Evolutionary conservation across 2,888 invertebrate species (phyloP), one percentile per base, ranked within the genome.

Genomic region (Agrotis puta): DNA sequence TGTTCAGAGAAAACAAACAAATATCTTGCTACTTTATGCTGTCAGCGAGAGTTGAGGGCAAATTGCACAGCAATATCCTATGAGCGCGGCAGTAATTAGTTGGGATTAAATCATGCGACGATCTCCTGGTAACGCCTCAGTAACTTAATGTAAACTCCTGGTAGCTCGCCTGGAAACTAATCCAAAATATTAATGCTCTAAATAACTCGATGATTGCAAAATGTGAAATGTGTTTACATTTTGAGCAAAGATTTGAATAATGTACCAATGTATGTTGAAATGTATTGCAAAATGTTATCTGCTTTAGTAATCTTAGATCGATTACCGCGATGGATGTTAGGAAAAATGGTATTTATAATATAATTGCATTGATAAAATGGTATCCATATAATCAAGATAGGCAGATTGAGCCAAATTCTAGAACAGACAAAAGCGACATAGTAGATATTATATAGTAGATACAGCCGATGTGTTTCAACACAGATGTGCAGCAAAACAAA

Each of bases 91-190:
- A 87, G 91, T 91, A 93, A 94, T 94, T 93, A 94, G 88, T 86
- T 87, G 83, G 89, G 90, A 94, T 92, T 93, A 91, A 93, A 92
- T 92, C 84, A 85, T 75, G 89, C 87, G 90, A 90, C 86, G 90
- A 87, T 70, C 85, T 81, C 77, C 74, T 79, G 83, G 86, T 88
- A 91, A 90, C 90, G 85, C 84, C 87, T 84, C 87, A 81, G 84
- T 85, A 90, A 89, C 84, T 91, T 87, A 83, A 87, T 89, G 86
- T 85, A 85, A 87, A 85, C 81, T 84, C 86, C 79, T 86, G 87
- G 82, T 82, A 77, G 76, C 74, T 83, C 81, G 80, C 74, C 85
- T 79, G 80, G 74, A 81, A 84, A 87, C 80, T 83, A 88, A 91
- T 89, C 83, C 80, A 84, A 85, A 88, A 88, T 78, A 78, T 84